Percentiles rank a stretch among this genome's conserved stretches.
Evolutionary conservation across 1,140 invertebrate genomes (phyloP).

Genomic region (Plectrocnemia conspersa): DNA sequence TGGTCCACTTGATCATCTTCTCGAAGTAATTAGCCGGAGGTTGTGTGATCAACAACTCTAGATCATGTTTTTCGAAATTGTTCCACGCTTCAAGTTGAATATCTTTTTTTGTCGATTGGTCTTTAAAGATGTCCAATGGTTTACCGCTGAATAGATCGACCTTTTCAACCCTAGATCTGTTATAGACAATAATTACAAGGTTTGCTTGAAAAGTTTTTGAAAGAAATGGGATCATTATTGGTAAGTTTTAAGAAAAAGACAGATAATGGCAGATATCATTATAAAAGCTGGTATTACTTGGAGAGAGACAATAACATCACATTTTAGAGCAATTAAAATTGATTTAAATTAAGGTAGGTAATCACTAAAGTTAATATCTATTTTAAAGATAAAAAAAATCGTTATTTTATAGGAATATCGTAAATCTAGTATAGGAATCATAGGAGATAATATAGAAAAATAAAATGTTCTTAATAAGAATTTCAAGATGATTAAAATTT

Average conservation of each 20-base stretch:
- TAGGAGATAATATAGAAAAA: neutral
- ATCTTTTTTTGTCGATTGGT: conserved; percentile 40
- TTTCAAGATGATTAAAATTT: too few relatives aligned
- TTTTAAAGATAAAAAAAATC: conserved; percentile 22
- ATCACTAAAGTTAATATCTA: conserved; percentile 59
- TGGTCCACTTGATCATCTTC: conserved; percentile 91
- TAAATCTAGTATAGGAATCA: neutral
- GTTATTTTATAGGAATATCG: neutral
- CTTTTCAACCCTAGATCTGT: conserved; percentile 35
- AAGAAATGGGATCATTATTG: conserved; percentile 34
- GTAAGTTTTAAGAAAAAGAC: neutral
- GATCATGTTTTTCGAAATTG: conserved; percentile 57
- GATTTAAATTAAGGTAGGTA: conserved; percentile 34
- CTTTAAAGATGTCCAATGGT: conserved; percentile 58
- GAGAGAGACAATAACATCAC: neutral
- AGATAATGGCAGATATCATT: neutral
- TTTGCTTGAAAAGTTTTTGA: neutral
- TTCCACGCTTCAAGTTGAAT: conserved; percentile 65
- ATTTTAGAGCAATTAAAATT: neutral
- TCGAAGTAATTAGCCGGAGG: conserved; percentile 85
- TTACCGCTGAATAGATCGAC: conserved; percentile 55
- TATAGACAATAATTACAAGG: conserved; percentile 6
- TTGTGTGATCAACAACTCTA: conserved; percentile 59
- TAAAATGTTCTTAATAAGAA: neutral
- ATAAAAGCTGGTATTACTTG: neutral